Conservation (phyloP, 1,140 invertebrate genomes). For the Achatina immaculata region DNA sequence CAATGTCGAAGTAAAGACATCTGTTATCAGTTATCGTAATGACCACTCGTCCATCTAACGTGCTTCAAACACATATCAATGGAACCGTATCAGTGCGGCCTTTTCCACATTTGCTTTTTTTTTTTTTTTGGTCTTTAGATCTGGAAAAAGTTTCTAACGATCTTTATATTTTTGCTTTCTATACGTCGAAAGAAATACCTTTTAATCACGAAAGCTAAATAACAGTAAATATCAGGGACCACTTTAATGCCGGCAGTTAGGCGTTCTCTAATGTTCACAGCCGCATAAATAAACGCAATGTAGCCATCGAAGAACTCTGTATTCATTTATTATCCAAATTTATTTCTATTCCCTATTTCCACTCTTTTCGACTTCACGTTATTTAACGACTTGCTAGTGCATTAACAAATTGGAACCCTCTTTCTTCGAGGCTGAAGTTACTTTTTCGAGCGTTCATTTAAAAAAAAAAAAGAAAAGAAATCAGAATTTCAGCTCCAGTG, state of each 20-base stretch:
- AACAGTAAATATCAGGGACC: neutral
- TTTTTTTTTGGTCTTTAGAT: neutral
- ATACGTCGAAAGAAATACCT: neutral
- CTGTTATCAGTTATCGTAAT: neutral
- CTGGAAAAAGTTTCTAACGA: neutral
- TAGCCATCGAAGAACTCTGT: neutral
- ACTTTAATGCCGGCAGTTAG: neutral
- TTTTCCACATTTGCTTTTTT: neutral
- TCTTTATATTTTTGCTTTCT: neutral
- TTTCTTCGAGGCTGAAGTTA: neutral
- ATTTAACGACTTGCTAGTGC: neutral
- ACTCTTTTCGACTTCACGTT: neutral
- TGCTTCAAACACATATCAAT: neutral
- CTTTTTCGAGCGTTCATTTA: neutral
- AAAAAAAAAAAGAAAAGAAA: no score
- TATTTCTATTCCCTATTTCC: neutral
- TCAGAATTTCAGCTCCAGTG: neutral
- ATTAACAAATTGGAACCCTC: neutral
- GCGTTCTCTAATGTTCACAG: neutral
- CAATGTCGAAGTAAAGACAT: no score
- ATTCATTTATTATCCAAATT: neutral
- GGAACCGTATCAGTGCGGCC: neutral
- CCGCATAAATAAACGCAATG: neutral
- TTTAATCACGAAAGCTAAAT: neutral
- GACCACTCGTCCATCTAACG: neutral